These are phyloP conservation scores for Micromys minutus DNA, from an alignment of 2,113 vertebrate genomes.

Conservation along the genomic window DNA sequence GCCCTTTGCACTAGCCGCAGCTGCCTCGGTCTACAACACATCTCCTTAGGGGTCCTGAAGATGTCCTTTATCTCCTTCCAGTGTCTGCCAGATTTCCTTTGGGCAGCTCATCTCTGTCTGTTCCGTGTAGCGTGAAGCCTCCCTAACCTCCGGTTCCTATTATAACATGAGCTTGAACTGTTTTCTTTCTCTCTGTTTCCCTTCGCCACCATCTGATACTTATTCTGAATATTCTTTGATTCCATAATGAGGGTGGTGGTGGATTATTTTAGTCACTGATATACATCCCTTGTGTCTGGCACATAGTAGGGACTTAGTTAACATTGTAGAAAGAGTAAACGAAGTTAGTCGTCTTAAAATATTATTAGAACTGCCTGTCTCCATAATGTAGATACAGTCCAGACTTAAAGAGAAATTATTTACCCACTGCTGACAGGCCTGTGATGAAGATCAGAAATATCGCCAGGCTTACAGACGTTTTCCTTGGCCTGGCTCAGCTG, in stretches of 20 bases:
- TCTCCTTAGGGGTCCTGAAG: neutral
- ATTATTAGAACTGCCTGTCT: neutral
- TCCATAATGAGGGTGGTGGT: neutral
- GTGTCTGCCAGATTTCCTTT: constrained; percentile 12
- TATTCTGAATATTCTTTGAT: neutral
- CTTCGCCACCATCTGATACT: constrained; percentile 5
- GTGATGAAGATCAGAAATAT: constrained; percentile 56
- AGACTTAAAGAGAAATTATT: constrained; percentile 50
- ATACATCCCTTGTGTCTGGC: neutral
- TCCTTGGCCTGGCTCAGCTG: constrained; percentile 23
- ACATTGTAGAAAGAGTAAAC: neutral
- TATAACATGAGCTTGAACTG: neutral
- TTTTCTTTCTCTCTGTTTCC: neutral
- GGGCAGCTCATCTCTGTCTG: neutral
- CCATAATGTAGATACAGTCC: neutral
- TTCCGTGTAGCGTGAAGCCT: neutral
- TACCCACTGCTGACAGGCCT: neutral
- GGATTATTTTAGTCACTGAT: neutral
- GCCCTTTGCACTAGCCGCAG: neutral
- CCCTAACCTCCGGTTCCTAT: neutral
- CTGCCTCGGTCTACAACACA: neutral
- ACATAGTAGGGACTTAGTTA: constrained; percentile 12
- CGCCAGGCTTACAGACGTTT: constrained; percentile 12
- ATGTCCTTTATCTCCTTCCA: neutral
- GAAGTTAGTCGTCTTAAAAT: constrained; percentile 14